Percentiles rank a stretch among this genome's conserved stretches.
Evolutionary conservation across 2,113 vertebrate genomes (phyloP).

Genomic region (Eulemur macaco): DNA sequence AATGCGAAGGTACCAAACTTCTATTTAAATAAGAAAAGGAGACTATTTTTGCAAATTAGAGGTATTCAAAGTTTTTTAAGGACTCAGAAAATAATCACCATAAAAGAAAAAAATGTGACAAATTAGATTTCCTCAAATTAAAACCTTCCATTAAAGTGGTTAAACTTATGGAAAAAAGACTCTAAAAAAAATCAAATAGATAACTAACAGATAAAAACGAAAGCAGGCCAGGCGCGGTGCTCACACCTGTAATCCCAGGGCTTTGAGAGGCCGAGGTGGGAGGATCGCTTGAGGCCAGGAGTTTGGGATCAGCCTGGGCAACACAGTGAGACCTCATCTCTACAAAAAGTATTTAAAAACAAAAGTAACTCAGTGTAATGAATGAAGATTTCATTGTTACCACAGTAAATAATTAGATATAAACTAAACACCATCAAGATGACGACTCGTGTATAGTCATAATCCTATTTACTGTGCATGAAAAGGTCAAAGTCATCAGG

Average conservation of each 20-base stretch:
- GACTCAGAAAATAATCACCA: not conserved
- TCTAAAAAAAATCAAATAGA: not conserved
- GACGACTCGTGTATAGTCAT: not conserved
- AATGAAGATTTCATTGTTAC: not conserved
- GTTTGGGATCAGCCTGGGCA: no score
- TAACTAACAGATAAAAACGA: not conserved
- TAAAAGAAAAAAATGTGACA: not conserved
- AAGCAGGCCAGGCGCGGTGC: no score
- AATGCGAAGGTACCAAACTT: not conserved
- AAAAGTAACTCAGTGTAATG: not conserved
- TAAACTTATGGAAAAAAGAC: not conserved
- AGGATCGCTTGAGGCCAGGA: no score
- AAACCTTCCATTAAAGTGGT: not conserved
- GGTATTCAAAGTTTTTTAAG: not conserved
- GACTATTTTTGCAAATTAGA: not conserved
- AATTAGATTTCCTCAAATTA: not conserved
- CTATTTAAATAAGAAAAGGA: not conserved
- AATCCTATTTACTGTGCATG: not conserved
- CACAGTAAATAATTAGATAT: not conserved
- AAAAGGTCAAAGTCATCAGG: not conserved
- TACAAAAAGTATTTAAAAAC: not conserved
- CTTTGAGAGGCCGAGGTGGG: no score
- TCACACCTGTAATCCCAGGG: no score
- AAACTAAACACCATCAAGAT: not conserved
- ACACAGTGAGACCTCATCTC: no score